Conservation (phyloP, 2,797 vertebrate species). For the Phoxinus dragarum region DNA sequence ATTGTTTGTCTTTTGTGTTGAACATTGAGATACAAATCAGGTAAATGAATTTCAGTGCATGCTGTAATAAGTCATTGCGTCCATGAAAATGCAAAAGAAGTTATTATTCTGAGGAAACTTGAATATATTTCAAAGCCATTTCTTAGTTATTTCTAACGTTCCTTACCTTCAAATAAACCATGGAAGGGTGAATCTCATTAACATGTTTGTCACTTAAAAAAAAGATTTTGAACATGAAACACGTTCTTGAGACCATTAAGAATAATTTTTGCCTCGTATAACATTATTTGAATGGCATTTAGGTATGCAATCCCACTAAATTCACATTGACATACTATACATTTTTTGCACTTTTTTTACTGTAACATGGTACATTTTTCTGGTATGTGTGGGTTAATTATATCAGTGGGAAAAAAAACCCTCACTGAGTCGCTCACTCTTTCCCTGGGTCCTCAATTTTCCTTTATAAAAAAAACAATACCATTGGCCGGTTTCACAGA, state of each 20-base stretch:
- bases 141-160: neutral
- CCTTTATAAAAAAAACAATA: neutral
- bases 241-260: neutral
- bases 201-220: neutral
- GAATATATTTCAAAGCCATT: constrained; percentile 1
- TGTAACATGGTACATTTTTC: neutral
- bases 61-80: neutral
- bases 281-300: neutral
- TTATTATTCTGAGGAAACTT: neutral
- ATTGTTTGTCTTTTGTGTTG: neutral
- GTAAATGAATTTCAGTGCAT: neutral
- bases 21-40: neutral
- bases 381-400: neutral
- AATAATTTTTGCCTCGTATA: neutral
- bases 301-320: neutral
- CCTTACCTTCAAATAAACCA: neutral
- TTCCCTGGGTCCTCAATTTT: no score
- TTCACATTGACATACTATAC: neutral
- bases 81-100: neutral
- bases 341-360: neutral
- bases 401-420: neutral
- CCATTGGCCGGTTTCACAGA: neutral
- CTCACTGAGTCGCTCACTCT: no score
- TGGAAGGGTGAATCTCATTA: neutral
- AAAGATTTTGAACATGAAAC: neutral